These are phyloP conservation scores for Calliscelio sp. DNA, from an alignment of 2,888 invertebrate species.

Conservation along the genomic window DNA sequence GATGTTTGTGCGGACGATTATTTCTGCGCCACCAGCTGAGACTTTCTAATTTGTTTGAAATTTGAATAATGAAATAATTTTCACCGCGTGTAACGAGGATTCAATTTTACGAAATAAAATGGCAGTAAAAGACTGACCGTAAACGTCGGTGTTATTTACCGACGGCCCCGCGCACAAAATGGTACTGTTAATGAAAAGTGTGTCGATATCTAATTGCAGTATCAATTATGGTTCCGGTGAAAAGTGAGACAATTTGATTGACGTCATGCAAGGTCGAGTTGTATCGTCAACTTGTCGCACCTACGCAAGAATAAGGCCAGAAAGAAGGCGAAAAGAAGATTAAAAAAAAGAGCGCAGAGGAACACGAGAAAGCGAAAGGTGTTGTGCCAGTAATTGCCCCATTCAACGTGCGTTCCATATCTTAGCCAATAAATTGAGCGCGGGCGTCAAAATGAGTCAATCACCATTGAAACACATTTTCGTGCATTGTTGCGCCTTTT, in stretches of 20 bases:
- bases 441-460: constrained; percentile 56
- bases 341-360: constrained; percentile 29
- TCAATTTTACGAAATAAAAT: constrained; percentile 29
- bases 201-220: constrained; percentile 42
- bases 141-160: constrained; percentile 31
- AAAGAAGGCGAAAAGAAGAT: constrained; percentile 12
- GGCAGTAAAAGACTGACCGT: constrained; percentile 25
- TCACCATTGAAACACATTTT: constrained; percentile 47
- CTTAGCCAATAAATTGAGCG: constrained; percentile 46
- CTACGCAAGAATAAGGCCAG: constrained; percentile 56
- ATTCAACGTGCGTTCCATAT: constrained; percentile 43
- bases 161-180: no score
- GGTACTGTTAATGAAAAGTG: constrained; percentile 46
- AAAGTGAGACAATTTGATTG: constrained; percentile 62
- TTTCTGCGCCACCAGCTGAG: constrained; percentile 1
- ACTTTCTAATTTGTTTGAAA: constrained; percentile 44
- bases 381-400: constrained; percentile 52
- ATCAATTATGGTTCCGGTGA: constrained; percentile 47
- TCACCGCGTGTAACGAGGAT: constrained; percentile 32
- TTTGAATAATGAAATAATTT: constrained; percentile 45
- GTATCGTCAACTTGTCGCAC: constrained; percentile 39
- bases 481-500: constrained; percentile 16
- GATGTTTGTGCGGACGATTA: constrained; percentile 3
- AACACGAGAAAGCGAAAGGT: constrained; percentile 61
- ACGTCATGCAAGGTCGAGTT: constrained; percentile 58